Evolutionary conservation across 2,888 invertebrate species (phyloP).

Genomic region (Plebejus anna): DNA sequence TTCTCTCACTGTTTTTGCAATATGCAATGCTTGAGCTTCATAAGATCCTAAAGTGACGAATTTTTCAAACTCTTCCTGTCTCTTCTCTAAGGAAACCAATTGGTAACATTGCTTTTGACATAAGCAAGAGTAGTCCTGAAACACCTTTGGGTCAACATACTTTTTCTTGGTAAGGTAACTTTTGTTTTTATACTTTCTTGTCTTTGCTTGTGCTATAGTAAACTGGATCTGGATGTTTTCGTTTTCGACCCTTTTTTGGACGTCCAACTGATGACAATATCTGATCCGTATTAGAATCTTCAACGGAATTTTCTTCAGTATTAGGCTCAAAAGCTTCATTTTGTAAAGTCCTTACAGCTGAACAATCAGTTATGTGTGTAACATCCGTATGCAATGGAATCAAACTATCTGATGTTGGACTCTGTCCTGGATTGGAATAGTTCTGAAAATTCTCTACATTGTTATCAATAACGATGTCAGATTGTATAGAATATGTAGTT

Average conservation of each 20-base stretch:
- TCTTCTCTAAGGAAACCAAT: slow-evolving; percentile 35
- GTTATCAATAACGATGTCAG: neutral
- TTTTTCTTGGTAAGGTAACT: slow-evolving; percentile 32
- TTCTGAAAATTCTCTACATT: neutral
- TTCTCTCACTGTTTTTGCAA: slow-evolving; percentile 36
- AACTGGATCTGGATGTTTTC: neutral
- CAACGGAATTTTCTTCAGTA: neutral
- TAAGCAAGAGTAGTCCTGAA: slow-evolving; percentile 34
- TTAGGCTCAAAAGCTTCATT: neutral
- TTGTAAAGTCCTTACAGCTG: neutral
- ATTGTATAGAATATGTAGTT: neutral
- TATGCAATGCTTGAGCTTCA: slow-evolving; percentile 35
- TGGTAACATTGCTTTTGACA: slow-evolving; percentile 36
- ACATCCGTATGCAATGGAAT: neutral
- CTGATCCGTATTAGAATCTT: neutral
- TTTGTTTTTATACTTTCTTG: slow-evolving; percentile 29
- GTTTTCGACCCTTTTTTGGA: neutral
- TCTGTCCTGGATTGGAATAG: neutral
- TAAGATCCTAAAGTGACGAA: slow-evolving; percentile 37
- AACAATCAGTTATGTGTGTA: neutral
- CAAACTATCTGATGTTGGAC: neutral
- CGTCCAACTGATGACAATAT: neutral
- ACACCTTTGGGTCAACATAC: slow-evolving; percentile 34
- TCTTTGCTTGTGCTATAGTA: neutral
- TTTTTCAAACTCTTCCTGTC: slow-evolving; percentile 37